A percentile compares a stretch with the other conserved stretches of the same genome.
These are phyloP conservation scores for Glaucopsyche alexis DNA, from an alignment of 2,888 invertebrate genomes.

Conservation along the genomic window DNA sequence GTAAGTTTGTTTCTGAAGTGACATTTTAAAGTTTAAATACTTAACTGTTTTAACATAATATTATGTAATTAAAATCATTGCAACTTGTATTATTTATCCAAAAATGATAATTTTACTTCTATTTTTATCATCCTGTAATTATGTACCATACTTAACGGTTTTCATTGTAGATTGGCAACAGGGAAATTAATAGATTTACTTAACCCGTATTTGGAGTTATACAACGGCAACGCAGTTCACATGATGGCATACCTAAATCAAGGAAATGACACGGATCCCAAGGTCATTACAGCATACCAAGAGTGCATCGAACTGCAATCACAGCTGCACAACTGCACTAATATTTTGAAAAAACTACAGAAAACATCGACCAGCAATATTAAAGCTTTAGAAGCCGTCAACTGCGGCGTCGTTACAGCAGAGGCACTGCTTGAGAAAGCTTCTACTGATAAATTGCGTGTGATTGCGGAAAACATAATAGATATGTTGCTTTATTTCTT, in stretches of 20 bases:
- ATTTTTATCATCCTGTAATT: no score
- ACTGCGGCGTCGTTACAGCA: constrained; percentile 57
- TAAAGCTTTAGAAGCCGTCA: constrained; percentile 55
- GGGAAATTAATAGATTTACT: constrained; percentile 90
- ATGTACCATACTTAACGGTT: background rate
- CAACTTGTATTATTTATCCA: background rate
- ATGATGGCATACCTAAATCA: constrained; percentile 90
- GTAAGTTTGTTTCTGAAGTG: constrained; percentile 43
- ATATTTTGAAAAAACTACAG: constrained; percentile 87
- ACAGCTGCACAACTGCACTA: constrained; percentile 91
- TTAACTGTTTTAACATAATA: no score
- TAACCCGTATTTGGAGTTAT: constrained; percentile 87
- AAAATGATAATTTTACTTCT: no score
- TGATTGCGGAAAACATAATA: constrained; percentile 89
- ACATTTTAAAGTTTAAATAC: background rate
- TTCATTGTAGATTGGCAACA: constrained; percentile 84
- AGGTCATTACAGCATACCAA: constrained; percentile 74
- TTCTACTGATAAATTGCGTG: constrained; percentile 90
- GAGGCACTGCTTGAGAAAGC: constrained; percentile 78
- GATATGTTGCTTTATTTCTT: constrained; percentile 88
- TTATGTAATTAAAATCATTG: no score
- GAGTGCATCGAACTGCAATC: constrained; percentile 94
- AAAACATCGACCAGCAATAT: constrained; percentile 69
- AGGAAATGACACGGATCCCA: constrained; percentile 81
- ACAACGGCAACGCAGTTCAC: constrained; percentile 89